A percentile compares a stretch with the other conserved stretches of the same genome.
Evolutionary conservation across 2,113 vertebrate species (phyloP).

Genomic region (Scomber scombrus): DNA sequence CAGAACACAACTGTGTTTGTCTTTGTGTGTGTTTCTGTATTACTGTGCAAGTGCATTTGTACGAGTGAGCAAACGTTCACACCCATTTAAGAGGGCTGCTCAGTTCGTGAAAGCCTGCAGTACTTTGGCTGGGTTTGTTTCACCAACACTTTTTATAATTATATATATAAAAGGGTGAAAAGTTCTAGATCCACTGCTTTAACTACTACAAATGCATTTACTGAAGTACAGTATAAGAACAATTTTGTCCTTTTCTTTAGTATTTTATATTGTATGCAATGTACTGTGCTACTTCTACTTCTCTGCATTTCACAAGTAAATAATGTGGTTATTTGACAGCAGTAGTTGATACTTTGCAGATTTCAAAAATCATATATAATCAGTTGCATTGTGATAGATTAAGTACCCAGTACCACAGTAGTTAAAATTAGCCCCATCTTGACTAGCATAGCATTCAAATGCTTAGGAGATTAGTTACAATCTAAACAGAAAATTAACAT

Average conservation of each 20-base stretch:
- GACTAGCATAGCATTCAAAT: no score
- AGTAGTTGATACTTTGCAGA: no score
- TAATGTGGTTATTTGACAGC: no score
- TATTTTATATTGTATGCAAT: neutral
- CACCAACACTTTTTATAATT: conserved; percentile 6
- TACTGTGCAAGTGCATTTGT: neutral
- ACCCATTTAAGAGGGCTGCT: conserved; percentile 18
- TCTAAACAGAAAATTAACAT: no score
- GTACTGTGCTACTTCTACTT: neutral
- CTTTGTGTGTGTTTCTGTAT: conserved; percentile 10
- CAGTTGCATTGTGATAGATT: no score
- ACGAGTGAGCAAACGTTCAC: conserved; percentile 35
- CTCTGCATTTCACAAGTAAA: neutral
- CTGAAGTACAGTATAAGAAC: no score
- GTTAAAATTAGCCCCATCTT: no score
- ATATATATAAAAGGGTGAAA: neutral
- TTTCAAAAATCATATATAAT: no score
- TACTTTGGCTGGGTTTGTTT: conserved; percentile 10
- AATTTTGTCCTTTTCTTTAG: neutral
- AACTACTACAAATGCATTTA: neutral
- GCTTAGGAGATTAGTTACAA: no score
- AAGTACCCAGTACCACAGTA: no score
- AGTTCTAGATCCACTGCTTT: neutral
- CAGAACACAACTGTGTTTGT: conserved; percentile 32
- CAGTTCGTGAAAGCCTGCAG: conserved; percentile 17